phyloP scores from a whole-genome alignment of 2,113 vertebrate species.

The Nannobrachium achirus region DNA sequence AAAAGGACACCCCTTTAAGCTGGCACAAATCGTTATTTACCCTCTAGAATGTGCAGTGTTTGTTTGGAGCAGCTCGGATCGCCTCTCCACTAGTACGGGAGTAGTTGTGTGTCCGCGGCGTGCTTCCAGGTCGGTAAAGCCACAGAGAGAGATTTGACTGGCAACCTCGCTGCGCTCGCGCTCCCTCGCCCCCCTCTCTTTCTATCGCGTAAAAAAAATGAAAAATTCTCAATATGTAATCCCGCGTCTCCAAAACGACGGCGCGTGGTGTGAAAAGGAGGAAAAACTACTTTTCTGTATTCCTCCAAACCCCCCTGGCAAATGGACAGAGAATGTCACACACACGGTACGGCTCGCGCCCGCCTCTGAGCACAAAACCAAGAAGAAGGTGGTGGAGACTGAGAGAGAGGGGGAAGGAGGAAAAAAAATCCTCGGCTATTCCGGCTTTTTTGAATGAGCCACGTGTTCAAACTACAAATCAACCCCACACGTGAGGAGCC shows the following conservation, averaged over 20 bases:
- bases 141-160: conserved; percentile 78
- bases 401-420: conserved; percentile 20
- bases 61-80: conserved; percentile 70
- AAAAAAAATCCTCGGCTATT: conserved; percentile 86
- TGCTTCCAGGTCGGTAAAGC: conserved; percentile 74
- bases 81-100: conserved; percentile 73
- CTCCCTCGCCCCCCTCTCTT: conserved; percentile 70
- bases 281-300: conserved; percentile 87
- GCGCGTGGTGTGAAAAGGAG: conserved; percentile 75
- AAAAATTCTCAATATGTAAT: conserved; percentile 79
- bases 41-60: conserved; percentile 70
- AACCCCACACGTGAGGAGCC: conserved; percentile 97
- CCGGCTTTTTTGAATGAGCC: conserved; percentile 96
- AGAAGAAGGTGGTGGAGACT: conserved; percentile 66
- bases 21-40: conserved; percentile 64
- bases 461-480: conserved; percentile 99
- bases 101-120: conserved; percentile 65
- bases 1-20: conserved; percentile 64
- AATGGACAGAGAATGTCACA: conserved; percentile 92
- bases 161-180: conserved; percentile 72
- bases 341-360: conserved; percentile 86
- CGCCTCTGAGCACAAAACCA: conserved; percentile 84
- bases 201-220: conserved; percentile 73
- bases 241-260: conserved; percentile 76
- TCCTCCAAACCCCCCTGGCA: conserved; percentile 84